These are phyloP conservation scores for Neomorphus geoffroyi DNA, from an alignment of 2,797 vertebrate species.

Conservation along the genomic window DNA sequence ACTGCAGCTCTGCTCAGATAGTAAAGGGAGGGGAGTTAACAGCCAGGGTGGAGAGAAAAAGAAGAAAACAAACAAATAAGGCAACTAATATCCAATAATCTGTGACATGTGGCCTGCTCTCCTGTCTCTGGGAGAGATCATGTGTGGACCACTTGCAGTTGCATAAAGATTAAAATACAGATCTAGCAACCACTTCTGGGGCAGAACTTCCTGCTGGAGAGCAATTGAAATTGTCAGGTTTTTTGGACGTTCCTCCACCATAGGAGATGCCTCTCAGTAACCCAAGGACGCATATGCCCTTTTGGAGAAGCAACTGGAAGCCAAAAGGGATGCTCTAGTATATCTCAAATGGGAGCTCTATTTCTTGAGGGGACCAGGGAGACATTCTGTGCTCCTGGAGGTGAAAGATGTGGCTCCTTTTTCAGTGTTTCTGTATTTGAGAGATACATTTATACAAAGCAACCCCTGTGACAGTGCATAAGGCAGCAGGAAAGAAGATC, in stretches of 20 bases:
- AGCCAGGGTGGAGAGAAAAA: background rate
- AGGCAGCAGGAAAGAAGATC: background rate
- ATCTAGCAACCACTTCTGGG: background rate
- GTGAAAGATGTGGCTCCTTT: background rate
- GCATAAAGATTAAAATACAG: fast-evolving
- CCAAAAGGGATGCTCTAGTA: background rate
- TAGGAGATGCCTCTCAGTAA: background rate
- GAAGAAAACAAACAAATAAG: background rate
- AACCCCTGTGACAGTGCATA: background rate
- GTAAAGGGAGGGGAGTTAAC: background rate
- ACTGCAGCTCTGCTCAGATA: background rate
- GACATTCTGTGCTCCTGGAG: background rate
- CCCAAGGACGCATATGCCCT: fast-evolving
- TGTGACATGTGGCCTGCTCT: background rate
- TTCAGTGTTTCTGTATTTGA: background rate
- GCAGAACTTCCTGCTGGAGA: background rate
- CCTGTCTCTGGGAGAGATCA: background rate
- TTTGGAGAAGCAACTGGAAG: background rate
- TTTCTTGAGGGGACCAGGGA: background rate
- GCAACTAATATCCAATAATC: background rate
- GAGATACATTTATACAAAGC: background rate
- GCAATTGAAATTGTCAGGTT: fast-evolving
- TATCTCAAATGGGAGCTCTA: background rate
- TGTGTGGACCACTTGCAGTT: background rate
- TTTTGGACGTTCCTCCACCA: background rate